Base-by-base conservation (phyloP, 2,113 vertebrate genomes). In the Lipophrys pholis region DNA sequence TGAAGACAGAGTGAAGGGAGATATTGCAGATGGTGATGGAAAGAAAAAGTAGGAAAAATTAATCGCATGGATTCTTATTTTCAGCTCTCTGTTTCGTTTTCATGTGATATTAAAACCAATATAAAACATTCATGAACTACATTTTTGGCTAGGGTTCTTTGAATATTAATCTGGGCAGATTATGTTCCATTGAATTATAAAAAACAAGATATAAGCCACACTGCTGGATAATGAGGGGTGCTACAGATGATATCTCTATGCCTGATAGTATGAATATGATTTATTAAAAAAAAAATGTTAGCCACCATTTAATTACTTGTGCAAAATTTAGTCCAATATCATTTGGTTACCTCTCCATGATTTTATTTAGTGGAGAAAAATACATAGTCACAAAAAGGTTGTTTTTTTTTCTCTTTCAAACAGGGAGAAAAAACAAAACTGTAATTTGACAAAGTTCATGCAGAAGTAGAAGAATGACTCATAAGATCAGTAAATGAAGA, bases 101-200 rank as follows among this genome's bases (percentile, higher is more conserved):
- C 43, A 67, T 77, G 38, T 70, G 42, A 82, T 82, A 73, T 81
- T 66, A 82, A 80, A 84, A 49, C 35, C 62, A 9, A 49, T n/a
- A 62, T 85, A 36, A 81, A 84, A 81, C 51, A 75, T 89, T 83
- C 4, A 89, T 84, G 58, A 76, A 69, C 35, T 11, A n/a, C 52
- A 49, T 82, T 83, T 81, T 81, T 54, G 58, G 56, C 11, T 6
- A 16, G 15, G 16, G 11, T 15, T 64, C n/a, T 43, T 78, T 63
- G 0, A 68, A 70, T 72, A 56, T 60, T 61, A 6, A 74, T 73
- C 55, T 62, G 12, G 14, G 48, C 59, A 48, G 45, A 48, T 50
- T 56, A 69, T 59, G 9, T 30, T 57, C 11, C 21, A 67, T 66
- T 36, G 38, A 30, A 64, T 58, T 52, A 6, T n/a, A n/a, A 43